Evolutionary conservation across 92 coral and sea anemone species (phyloP), one percentile per base, ranked within the genome.

Genomic region (Virgularia gustaviana): DNA sequence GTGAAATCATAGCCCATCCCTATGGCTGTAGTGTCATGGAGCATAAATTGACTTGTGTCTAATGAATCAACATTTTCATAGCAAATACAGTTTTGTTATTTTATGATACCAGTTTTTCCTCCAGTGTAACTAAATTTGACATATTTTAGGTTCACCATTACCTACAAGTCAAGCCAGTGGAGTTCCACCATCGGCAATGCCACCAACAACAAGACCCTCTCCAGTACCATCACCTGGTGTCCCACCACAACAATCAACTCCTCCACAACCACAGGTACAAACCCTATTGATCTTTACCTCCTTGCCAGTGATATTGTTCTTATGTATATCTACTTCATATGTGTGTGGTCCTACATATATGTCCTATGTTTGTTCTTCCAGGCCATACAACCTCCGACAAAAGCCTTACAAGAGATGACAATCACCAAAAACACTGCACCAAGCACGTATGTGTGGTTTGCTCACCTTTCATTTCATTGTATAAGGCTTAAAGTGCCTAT

Each of bases 81-180:
- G 85, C 88, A 79, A 80, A 82, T 83, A 89, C 68, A 31, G 25
- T 15, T 53, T 29, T 76, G 72, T 82, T 65, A 70, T 91, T 88
- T 74, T 88, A 85, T 86, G 95, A 88, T 91, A 79, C 97, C 88
- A 88, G 86, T 91, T n/a, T 90, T 88, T 91, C 82, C 85, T 72
- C 96, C 86, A 83, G 97, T 96, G 58, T 88, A 39, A n/a, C n/a
- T n/a, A n/a, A n/a, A n/a, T n/a, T n/a, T n/a, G n/a, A n/a, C n/a
- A n/a, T 19, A 5, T 15, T 5, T 15, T 25, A 4, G 30, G 58
- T 52, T 28, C 4, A 12, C 58, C 29, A 4, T 2, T 33, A 11
- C 31, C 58, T 2, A 52, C 30, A 12, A 33, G 30, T 52, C 58
- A 52, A 52, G 8, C 58, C 3, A 52, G 58, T 39, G 45, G 37